Conservation (phyloP, 2,888 invertebrate species). For the Archaeoteleia sp. region DNA sequence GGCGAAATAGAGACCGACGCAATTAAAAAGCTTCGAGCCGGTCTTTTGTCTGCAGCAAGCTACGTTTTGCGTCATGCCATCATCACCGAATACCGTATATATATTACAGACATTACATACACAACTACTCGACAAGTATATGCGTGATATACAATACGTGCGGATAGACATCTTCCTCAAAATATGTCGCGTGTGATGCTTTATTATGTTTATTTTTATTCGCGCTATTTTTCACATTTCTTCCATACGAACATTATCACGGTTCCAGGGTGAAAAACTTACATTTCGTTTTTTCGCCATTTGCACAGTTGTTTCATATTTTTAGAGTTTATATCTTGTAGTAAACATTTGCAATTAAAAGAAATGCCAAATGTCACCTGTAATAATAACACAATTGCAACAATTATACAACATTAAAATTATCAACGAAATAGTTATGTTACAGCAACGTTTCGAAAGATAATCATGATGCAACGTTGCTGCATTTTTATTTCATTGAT, state of each 20-base stretch:
- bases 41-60: slow-evolving; percentile 56
- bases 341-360: too few relatives aligned
- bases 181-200: slow-evolving; percentile 21
- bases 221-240: neutral
- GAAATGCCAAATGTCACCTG: too few relatives aligned
- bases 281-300: neutral
- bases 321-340: too few relatives aligned
- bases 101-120: slow-evolving; percentile 29
- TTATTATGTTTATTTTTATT: slow-evolving; percentile 38
- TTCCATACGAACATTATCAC: too few relatives aligned
- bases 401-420: too few relatives aligned
- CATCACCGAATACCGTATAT: slow-evolving; percentile 39
- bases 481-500: too few relatives aligned
- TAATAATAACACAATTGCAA: too few relatives aligned
- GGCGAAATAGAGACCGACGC: slow-evolving; percentile 51
- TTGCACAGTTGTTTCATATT: too few relatives aligned
- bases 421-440: too few relatives aligned
- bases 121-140: slow-evolving; percentile 33
- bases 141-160: slow-evolving; percentile 31
- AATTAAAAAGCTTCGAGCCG: slow-evolving; percentile 63
- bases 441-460: too few relatives aligned
- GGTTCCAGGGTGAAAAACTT: too few relatives aligned
- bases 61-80: slow-evolving; percentile 35
- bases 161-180: slow-evolving; percentile 13
- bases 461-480: too few relatives aligned